These are phyloP conservation scores for Propithecus perrieri DNA, from an alignment of 2,797 vertebrate species.

Conservation along the genomic window DNA sequence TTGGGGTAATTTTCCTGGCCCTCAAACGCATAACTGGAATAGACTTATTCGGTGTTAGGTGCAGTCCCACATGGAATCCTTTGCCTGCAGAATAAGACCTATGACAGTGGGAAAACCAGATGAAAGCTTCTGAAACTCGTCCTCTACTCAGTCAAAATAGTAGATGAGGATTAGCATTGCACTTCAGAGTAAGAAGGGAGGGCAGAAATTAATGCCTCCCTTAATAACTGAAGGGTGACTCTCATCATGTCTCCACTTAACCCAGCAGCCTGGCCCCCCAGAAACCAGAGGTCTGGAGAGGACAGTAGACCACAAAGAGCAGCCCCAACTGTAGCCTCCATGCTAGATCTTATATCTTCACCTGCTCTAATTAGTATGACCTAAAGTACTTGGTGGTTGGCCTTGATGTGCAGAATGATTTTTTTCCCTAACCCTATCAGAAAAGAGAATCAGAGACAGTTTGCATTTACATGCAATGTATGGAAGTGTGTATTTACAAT, in stretches of 20 bases:
- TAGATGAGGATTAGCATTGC: not conserved
- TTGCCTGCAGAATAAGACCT: not conserved
- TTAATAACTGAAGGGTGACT: not conserved
- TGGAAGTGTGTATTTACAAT: not conserved
- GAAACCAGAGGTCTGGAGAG: not conserved
- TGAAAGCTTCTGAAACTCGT: not conserved
- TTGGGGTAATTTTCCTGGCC: not conserved
- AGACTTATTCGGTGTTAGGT: not conserved
- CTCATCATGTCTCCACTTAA: not conserved
- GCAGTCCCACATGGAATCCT: not conserved
- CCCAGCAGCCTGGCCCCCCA: not conserved
- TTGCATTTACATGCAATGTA: not conserved
- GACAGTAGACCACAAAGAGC: not conserved
- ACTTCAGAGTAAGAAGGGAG: not conserved
- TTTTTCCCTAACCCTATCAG: not conserved
- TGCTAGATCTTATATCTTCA: not conserved
- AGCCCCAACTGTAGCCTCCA: not conserved
- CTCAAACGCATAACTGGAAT: not conserved
- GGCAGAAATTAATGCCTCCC: not conserved
- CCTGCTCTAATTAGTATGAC: not conserved
- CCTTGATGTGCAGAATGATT: not conserved
- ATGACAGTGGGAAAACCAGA: not conserved
- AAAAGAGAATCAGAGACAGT: not conserved
- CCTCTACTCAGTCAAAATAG: not conserved
- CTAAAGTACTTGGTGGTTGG: not conserved